Conservation (phyloP, 2,113 vertebrate genomes). For the Smithornis capensis region DNA sequence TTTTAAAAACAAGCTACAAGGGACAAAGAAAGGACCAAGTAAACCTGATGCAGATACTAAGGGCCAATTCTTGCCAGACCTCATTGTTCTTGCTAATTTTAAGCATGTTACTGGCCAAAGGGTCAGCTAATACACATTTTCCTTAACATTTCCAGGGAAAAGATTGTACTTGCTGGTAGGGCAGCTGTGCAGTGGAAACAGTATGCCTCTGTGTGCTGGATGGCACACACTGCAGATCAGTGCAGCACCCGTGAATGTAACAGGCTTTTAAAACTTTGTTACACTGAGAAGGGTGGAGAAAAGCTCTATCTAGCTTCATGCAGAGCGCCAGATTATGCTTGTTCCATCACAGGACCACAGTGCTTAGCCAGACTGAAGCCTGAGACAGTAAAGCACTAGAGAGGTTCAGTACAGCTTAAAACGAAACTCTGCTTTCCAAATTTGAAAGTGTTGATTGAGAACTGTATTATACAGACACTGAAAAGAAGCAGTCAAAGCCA, state of each 20-base stretch:
- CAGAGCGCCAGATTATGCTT: not conserved
- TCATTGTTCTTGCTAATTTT: not conserved
- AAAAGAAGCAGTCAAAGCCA: not conserved
- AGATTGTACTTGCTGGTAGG: not conserved
- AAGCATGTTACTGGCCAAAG: not conserved
- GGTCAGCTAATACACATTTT: not conserved
- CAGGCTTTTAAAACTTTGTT: not conserved
- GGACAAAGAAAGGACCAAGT: not conserved
- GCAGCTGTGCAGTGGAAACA: not conserved
- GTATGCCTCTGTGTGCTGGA: not conserved
- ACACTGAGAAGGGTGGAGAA: not conserved
- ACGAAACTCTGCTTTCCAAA: not conserved
- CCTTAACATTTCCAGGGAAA: not conserved
- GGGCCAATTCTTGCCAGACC: not conserved
- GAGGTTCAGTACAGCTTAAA: not conserved
- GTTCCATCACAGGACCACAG: not conserved
- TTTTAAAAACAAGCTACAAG: not conserved
- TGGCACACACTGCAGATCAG: not conserved
- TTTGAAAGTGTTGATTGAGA: not conserved
- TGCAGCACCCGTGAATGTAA: not conserved
- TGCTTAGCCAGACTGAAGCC: not conserved
- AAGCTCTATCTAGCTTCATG: not conserved
- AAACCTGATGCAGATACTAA: accelerated
- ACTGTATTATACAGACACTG: not conserved
- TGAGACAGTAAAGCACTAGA: not conserved